These are phyloP conservation scores for Cynodonichthys magdalenae DNA, from an alignment of 2,797 vertebrate species.

Conservation along the genomic window DNA sequence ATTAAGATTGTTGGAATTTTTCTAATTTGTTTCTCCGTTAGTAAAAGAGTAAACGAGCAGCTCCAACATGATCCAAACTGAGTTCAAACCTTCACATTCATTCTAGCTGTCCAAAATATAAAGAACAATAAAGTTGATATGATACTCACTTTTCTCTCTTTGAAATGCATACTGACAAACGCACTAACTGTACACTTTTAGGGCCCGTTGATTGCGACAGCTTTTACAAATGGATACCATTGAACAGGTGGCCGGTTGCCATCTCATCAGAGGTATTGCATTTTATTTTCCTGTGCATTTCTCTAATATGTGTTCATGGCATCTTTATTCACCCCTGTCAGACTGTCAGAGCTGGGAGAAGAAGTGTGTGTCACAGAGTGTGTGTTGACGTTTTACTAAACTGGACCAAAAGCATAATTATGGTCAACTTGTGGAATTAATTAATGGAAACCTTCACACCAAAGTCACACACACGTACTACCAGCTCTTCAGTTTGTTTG, in stretches of 20 bases:
- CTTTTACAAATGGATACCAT: slow-evolving; percentile 99
- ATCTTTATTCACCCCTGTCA: slow-evolving; percentile 50
- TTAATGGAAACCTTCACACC: neutral
- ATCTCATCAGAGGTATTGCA: slow-evolving; percentile 97
- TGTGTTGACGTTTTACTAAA: neutral
- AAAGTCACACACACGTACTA: slow-evolving; percentile 25
- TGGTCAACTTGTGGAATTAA: slow-evolving; percentile 6
- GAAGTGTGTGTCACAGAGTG: slow-evolving; percentile 39
- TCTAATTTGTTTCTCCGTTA: slow-evolving; percentile 31
- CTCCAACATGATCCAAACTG: slow-evolving; percentile 46
- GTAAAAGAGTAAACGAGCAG: slow-evolving; percentile 13
- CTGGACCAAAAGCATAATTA: neutral
- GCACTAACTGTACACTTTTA: slow-evolving; percentile 97
- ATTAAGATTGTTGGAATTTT: slow-evolving; percentile 23
- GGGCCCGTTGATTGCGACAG: slow-evolving; percentile 99
- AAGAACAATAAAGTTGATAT: slow-evolving; percentile 55
- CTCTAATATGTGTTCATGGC: slow-evolving; percentile 59
- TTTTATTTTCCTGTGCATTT: slow-evolving; percentile 86
- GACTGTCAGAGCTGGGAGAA: slow-evolving; percentile 58
- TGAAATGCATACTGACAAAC: slow-evolving; percentile 90
- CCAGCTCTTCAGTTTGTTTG: slow-evolving; percentile 37
- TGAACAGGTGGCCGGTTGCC: slow-evolving; percentile 95
- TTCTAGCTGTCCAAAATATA: slow-evolving; percentile 66
- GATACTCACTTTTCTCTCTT: slow-evolving; percentile 76
- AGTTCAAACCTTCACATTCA: slow-evolving; percentile 81